phyloP scores from a whole-genome alignment of 2,888 invertebrate genomes.

The Alitta virens region DNA sequence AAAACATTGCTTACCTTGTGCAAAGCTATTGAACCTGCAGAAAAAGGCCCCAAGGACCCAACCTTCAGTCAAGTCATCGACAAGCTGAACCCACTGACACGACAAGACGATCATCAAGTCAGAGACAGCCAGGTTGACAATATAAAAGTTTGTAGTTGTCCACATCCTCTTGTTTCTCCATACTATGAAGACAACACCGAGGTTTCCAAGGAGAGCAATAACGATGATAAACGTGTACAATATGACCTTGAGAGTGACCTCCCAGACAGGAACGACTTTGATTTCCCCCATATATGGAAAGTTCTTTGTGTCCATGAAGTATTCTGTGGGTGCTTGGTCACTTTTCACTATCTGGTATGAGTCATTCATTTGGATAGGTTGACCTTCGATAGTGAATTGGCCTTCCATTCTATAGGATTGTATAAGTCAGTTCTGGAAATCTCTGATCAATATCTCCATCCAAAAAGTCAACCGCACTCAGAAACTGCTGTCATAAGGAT shows the following conservation, averaged over 20 bases:
- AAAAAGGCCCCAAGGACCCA: constrained; percentile 72
- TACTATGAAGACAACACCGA: constrained; percentile 14
- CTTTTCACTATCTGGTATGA: too few species aligned
- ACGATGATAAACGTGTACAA: constrained; percentile 12
- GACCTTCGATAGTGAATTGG: too few species aligned
- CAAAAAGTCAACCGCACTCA: too few species aligned
- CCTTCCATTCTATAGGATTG: too few species aligned
- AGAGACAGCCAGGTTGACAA: constrained; percentile 20
- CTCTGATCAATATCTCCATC: too few species aligned
- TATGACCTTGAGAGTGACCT: constrained; percentile 13
- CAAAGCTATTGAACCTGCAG: constrained; percentile 74
- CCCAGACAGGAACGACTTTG: constrained; percentile 13
- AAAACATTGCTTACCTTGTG: constrained; percentile 70
- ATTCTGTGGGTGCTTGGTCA: too few species aligned
- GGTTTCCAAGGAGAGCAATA: constrained; percentile 16
- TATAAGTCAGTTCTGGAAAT: too few species aligned
- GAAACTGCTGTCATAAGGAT: too few species aligned
- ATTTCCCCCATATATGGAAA: constrained; percentile 12
- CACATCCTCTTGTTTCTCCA: constrained; percentile 16
- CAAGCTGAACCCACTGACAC: constrained; percentile 75
- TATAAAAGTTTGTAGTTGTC: constrained; percentile 20
- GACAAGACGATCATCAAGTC: constrained; percentile 18
- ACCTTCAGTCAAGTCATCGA: constrained; percentile 75
- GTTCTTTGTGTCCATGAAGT: constrained; percentile 1
- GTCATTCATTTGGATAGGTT: too few species aligned